Percentiles rank a stretch among this genome's conserved stretches.
Conservation (phyloP, 2,797 vertebrate genomes). For the Chloroceryle amazona region DNA sequence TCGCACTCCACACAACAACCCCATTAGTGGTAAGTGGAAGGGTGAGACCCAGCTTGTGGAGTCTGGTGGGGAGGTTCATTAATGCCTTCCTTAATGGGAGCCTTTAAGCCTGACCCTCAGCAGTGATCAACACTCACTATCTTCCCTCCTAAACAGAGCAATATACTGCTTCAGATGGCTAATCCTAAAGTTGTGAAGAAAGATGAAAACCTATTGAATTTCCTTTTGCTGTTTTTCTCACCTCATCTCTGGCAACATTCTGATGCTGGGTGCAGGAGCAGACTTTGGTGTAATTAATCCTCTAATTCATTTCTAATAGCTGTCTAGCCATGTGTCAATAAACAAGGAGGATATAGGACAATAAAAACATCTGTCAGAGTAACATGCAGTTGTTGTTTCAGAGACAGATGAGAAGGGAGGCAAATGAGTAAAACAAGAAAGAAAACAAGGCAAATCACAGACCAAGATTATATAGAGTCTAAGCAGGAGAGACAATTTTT, state of each 20-base stretch:
- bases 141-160: not conserved
- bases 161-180: not conserved
- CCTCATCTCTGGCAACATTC: not conserved
- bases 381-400: not conserved
- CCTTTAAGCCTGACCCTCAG: not conserved
- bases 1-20: not conserved
- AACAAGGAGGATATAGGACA: not conserved
- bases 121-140: not conserved
- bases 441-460: not conserved
- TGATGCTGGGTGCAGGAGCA: not conserved
- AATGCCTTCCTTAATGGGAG: not conserved
- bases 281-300: conserved; percentile 20
- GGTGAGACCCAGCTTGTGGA: not conserved
- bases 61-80: not conserved
- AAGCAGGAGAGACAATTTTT: not conserved
- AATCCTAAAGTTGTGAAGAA: not conserved
- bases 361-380: conserved; percentile 11
- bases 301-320: conserved; percentile 51
- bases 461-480: not conserved
- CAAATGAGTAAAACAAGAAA: not conserved
- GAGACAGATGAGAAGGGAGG: not conserved
- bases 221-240: not conserved
- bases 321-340: conserved; percentile 47
- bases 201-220: not conserved
- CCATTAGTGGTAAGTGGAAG: not conserved